Evolutionary conservation across 2,113 vertebrate species (phyloP), one percentile per base, ranked within the genome.

Genomic region (Tychaedon coryphoeus): DNA sequence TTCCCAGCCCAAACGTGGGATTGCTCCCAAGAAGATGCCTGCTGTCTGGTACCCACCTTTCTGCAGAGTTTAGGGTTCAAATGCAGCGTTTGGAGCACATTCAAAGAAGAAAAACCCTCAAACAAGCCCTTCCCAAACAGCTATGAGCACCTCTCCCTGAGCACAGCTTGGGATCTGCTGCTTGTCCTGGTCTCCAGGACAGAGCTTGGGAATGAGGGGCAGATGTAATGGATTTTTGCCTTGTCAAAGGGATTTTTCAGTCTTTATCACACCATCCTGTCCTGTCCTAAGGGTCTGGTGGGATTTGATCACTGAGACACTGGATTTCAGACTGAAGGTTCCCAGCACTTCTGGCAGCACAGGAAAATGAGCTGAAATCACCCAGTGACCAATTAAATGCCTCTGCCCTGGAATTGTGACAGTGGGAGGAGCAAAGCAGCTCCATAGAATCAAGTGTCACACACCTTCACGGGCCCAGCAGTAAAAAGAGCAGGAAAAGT

Each of bases 281-380:
- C 56, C 60, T 38, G 11, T 23, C 51, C 29, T 10, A 26, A 62
- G 42, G 42, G 36, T 28, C 9, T 38, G 25, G 9, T 70, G 48
- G 66, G 47, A 34, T 86, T 60, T 48, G 24, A 14, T n/a, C 29
- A 4, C 8, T 0, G 2, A 5, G 47, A 54, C 19, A 8, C 22
- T 14, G 51, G 7, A 64, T 83, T 83, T 69, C 67, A 61, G 34
- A 22, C 5, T 47, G 19, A 20, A 33, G 0, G 2, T 43, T 61
- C 29, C 0, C 0, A 75, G 34, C 23, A 19, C 10, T 19, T 61
- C 1, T 2, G 61, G 11, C 19, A 19, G 36, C 29, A 3, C 24
- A n/a, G 38, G 19, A 48, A 71, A 64, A 74, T 4, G 7, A 67
- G 45, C 29, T 42, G 50, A 69, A 83, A 82, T 34, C 47, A 74